Evolutionary conservation across 23 tunicate genomes (phyloP).

Genomic region (Trididemnum nubilum): DNA sequence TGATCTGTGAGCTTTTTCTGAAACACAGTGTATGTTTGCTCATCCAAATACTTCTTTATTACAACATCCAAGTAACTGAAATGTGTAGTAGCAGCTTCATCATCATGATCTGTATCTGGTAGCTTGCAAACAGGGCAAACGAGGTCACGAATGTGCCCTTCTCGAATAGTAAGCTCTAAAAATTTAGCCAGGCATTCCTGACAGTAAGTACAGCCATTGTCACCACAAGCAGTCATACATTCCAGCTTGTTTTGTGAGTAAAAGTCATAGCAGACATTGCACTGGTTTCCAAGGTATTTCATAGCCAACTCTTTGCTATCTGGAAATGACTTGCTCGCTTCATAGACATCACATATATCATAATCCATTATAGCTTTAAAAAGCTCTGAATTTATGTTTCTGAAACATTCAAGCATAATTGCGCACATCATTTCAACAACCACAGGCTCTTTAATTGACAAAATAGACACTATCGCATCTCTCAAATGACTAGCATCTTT

Average conservation of each 20-base stretch:
- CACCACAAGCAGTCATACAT: constrained; percentile 80
- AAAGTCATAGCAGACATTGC: constrained; percentile 55
- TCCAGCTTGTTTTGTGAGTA: constrained; percentile 70
- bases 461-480: not conserved
- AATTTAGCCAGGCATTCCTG: constrained; percentile 50
- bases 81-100: constrained; percentile 55
- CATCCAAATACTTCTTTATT: constrained; percentile 36
- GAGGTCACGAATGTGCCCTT: constrained; percentile 66
- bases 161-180: constrained; percentile 44
- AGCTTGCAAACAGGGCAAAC: constrained; percentile 78
- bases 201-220: constrained; percentile 73
- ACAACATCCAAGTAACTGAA: constrained; percentile 59
- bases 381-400: not conserved
- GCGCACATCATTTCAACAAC: constrained; percentile 11
- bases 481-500: constrained; percentile 1
- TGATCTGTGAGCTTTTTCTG: constrained; percentile 65
- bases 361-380: constrained; percentile 9
- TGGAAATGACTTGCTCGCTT: constrained; percentile 49
- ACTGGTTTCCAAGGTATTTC: constrained; percentile 57
- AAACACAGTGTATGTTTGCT: constrained; percentile 35
- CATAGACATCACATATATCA: constrained; percentile 47
- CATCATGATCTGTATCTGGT: constrained; percentile 69
- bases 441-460: not conserved
- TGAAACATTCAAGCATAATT: not conserved
- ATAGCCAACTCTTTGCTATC: constrained; percentile 50